Evolutionary conservation across 2,888 invertebrate species (phyloP), one percentile per base, ranked within the genome.

Genomic region (Dicyrtomina minuta): DNA sequence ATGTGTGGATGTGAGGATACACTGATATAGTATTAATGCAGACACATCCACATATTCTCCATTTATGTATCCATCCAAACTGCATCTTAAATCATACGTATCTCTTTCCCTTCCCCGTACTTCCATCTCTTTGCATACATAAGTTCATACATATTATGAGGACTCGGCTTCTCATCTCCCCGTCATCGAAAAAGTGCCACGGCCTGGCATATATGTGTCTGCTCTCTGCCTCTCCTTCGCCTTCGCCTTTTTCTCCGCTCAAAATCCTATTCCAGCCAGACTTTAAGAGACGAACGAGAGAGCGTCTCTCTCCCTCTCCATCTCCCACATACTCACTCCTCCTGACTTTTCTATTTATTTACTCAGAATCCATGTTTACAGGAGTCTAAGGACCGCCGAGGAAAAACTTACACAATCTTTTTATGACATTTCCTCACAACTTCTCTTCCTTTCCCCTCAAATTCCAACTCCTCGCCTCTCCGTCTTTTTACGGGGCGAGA

Each of bases 281-380:
- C 26, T 22, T n/a, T n/a, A n/a, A n/a, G n/a, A n/a, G n/a, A n/a
- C n/a, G n/a, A n/a, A n/a, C n/a, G n/a, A n/a, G n/a, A n/a, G n/a
- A n/a, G n/a, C n/a, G n/a, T n/a, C n/a, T n/a, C n/a, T n/a, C n/a
- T n/a, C 24, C 58, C 53, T 65, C 46, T 22, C 56, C 61, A 62
- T 60, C 64, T 64, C 64, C 56, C 17, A 17, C 22, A 58, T 59
- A 5, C 26, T n/a, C 22, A 41, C 39, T 55, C 15, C 56, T 39
- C 39, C 62, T 26, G 33, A 49, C 44, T 64, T 58, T 55, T 62
- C 70, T 71, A 71, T 71, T 71, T 71, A 71, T 71, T 71, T 71
- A 71, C 71, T 68, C 71, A 65, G 68, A 68, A 59, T 68, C 64
- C 71, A 68, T 71, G 68, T 71, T 71, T 71, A 71, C 68, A 55